Percentiles rank a stretch among this genome's conserved stretches.
Conservation (phyloP, 2,888 invertebrate species). For the Macrophya alboannulata region DNA sequence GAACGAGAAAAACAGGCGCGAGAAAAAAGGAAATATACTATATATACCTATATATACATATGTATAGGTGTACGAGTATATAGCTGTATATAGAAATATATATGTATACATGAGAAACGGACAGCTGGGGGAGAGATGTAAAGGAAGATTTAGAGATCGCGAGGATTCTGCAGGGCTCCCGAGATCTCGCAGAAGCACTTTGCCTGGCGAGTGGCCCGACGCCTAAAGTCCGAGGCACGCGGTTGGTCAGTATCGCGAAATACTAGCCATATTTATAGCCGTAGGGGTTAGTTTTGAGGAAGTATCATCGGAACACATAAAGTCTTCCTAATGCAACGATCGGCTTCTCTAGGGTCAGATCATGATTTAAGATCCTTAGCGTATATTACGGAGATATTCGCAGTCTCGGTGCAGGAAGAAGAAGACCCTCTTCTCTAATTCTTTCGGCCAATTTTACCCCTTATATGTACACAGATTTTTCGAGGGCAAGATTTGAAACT, state of each 20-base stretch:
- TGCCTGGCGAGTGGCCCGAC: conserved; percentile 38
- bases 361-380: conserved; percentile 50
- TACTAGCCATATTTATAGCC: conserved; percentile 65
- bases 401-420: background rate
- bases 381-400: background rate
- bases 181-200: conserved; percentile 51
- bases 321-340: conserved; percentile 54
- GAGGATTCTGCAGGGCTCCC: background rate
- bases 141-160: conserved; percentile 47
- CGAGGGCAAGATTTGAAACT: background rate
- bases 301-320: conserved; percentile 49
- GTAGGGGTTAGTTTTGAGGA: conserved; percentile 68
- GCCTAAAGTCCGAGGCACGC: background rate
- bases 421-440: background rate
- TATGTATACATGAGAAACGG: background rate
- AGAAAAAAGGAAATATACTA: conserved; percentile 35
- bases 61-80: conserved; percentile 1
- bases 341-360: conserved; percentile 55
- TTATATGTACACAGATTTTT: background rate
- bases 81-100: background rate
- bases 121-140: conserved; percentile 10
- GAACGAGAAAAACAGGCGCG: conserved; percentile 54
- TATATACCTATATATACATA: background rate
- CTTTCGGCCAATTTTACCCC: conserved; percentile 5
- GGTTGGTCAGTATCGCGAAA: conserved; percentile 54